Evolutionary conservation across 2,113 vertebrate genomes (phyloP).

Genomic region (Bambusicola thoracicus): DNA sequence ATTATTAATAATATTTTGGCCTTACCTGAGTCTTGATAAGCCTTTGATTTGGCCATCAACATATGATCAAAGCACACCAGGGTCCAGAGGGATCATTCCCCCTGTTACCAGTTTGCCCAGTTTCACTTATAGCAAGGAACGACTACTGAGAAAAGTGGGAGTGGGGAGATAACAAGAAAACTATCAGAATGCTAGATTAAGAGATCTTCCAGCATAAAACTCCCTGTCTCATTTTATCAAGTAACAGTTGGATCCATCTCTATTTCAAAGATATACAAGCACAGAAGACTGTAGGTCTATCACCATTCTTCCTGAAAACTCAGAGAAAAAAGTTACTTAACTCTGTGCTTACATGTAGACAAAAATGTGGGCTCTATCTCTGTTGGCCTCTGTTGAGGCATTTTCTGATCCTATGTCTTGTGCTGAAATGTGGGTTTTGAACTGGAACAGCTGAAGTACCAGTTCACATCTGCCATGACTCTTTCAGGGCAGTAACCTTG

Average conservation of each 20-base stretch:
- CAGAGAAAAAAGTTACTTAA: background rate
- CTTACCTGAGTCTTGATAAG: background rate
- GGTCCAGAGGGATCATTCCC: background rate
- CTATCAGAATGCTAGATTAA: background rate
- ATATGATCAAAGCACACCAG: fast-evolving
- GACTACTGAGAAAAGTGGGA: background rate
- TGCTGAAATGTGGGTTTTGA: background rate
- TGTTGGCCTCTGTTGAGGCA: background rate
- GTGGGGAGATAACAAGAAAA: background rate
- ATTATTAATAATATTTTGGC: no score
- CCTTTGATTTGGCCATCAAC: background rate
- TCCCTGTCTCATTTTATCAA: background rate
- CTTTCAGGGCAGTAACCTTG: conserved; percentile 11
- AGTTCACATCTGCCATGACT: background rate
- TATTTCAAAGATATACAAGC: background rate
- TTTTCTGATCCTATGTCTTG: background rate
- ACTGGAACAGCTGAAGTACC: background rate
- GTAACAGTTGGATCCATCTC: background rate
- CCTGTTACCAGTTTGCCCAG: fast-evolving
- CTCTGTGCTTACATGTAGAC: fast-evolving
- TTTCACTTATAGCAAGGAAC: background rate
- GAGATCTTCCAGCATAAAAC: background rate
- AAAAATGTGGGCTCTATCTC: background rate
- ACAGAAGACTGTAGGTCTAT: background rate
- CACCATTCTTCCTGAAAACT: background rate